Base-by-base conservation (phyloP, 2,797 vertebrate species). In the Anomalospiza imberbis region DNA sequence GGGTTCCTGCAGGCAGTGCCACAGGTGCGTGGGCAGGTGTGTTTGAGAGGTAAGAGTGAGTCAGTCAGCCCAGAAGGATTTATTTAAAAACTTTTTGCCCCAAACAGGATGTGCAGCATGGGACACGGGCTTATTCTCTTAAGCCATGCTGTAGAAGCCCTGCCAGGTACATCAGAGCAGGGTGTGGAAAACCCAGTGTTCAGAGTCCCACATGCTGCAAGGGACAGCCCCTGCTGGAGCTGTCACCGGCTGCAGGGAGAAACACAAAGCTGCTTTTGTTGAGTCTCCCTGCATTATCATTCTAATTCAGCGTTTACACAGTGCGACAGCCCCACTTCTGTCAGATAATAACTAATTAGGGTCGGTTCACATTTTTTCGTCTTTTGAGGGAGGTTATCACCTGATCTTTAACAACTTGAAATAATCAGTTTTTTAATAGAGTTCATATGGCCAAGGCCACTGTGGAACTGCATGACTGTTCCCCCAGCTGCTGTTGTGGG, bases 351-450 rank as follows among this genome's bases (percentile, higher is more conserved):
- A 36, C n/a, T 87, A 88, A 89, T 80, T 88, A 82, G 44, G 13
- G 24, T 85, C 68, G 82, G 24, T 63, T 88, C 5, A 4, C 38
- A 10, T 68, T 87, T 88, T 88, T 76, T 80, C 32, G 10, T 82
- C 71, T 82, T 94, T 92, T 36, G 78, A 87, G 32, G 40, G 45
- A 67, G 31, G 53, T 77, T 93, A 40, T 91, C 48, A 71, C 28
- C 32, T 82, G 71, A 90, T 79, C 60, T 79, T 44, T 79, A 92
- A 48, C 70, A 73, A 81, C 55, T 84, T 62, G 32, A 88, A 91
- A 70, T 93, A 91, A 93, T 84, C 57, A n/a, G 28, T 1, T 88
- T 94, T 94, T 93, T 71, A 79, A 80, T 85, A 77, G 84, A 71
- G 88, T 88, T 93, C 81, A 5, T 40, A 13, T 48, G 72, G 91